Base-by-base conservation (phyloP, 2,797 vertebrate species). In the Labeo calbasu region DNA sequence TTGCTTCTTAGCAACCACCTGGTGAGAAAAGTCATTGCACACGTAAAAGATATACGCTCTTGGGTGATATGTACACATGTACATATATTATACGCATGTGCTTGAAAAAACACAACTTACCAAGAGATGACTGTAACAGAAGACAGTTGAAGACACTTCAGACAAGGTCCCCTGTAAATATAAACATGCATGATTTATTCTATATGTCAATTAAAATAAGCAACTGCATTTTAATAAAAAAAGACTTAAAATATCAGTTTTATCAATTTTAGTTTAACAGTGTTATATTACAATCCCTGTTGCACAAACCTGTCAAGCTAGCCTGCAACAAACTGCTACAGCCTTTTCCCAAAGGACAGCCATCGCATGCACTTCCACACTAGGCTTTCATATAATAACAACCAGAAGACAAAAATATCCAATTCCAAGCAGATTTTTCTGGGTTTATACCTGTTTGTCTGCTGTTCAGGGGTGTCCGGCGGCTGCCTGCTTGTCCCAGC, bases 401-500 rank as follows among this genome's bases (percentile, higher is more conserved):
- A 57, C 25, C 25, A 79, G 46, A 79, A 51, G 43, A 79, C 15
- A 28, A 21, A 65, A 79, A 77, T 46, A 40, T 66, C 81, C 90
- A 88, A 88, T 55, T 48, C 79, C 89, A 92, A 91, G 86, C 70
- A 59, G 72, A 80, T 88, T 87, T 80, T 89, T 82, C 55, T 43
- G 86, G 53, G 51, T 72, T 90, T 91, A 94, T 96, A 95, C 95
- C 95, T 96, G 91, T 88, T 91, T 87, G 89, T 88, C 85, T 91
- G 93, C 88, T 80, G 91, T 89, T 89, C 77, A 84, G 93, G 92
- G 90, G 89, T 89, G 91, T 90, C 92, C 88, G 88, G 94, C 92
- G 94, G 94, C 92, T 89, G 94, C 86, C 89, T 91, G 93, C 91
- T 92, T 91, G 90, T 95, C 93, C 93, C 94, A 87, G 91, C 94